These are phyloP conservation scores for Scrobipalpa costella DNA, from an alignment of 2,888 invertebrate genomes.

Conservation along the genomic window DNA sequence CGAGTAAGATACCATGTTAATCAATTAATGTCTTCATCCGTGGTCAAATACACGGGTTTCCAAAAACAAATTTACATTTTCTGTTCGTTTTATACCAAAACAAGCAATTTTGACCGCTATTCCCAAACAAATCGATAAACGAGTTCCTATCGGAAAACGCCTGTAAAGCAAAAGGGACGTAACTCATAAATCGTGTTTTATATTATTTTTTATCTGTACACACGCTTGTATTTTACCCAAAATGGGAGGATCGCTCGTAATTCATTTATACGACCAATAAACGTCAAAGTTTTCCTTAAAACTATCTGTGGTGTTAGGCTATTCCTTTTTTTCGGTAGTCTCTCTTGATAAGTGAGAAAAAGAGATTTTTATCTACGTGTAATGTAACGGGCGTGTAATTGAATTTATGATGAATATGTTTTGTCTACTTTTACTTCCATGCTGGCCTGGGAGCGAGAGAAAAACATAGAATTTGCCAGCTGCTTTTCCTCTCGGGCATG, in stretches of 20 bases:
- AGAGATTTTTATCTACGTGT: constrained; percentile 22
- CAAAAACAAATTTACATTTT: background rate
- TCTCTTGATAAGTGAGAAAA: constrained; percentile 27
- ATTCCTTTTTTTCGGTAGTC: constrained; percentile 32
- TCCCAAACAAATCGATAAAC: constrained; percentile 27
- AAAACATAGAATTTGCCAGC: too few relatives aligned
- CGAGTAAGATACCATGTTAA: background rate
- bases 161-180: constrained; percentile 27
- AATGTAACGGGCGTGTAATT: constrained; percentile 20
- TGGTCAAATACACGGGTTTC: background rate
- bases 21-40: constrained; percentile 22
- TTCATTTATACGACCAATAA: constrained; percentile 65
- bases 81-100: background rate
- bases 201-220: constrained; percentile 39
- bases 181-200: constrained; percentile 31
- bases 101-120: constrained; percentile 32
- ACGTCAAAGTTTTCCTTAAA: constrained; percentile 59
- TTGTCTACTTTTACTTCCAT: background rate
- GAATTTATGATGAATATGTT: constrained; percentile 6
- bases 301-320: constrained; percentile 46
- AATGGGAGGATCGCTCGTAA: constrained; percentile 56
- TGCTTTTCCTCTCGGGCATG: too few relatives aligned
- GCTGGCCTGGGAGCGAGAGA: too few relatives aligned
- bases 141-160: background rate
- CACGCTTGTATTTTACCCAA: constrained; percentile 47